Conservation (phyloP, 2,797 vertebrate species). For the Sebastes itinus region DNA sequence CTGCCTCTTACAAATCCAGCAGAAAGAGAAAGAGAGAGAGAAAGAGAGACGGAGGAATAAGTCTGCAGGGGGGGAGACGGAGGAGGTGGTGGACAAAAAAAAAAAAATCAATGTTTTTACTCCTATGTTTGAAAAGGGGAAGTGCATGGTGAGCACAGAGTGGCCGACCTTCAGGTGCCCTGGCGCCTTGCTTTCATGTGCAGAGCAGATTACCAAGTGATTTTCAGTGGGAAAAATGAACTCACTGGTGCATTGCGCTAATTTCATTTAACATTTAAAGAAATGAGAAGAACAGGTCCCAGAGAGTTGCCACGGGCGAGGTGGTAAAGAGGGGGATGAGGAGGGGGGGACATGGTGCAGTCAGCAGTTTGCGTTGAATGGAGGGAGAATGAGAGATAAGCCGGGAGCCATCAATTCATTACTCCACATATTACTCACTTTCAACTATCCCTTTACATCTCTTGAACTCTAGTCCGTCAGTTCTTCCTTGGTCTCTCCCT, state of each 20-base stretch:
- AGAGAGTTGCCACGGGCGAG: slow-evolving; percentile 57
- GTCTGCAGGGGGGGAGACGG: neutral
- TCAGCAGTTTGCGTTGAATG: slow-evolving; percentile 78
- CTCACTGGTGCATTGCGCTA: slow-evolving; percentile 76
- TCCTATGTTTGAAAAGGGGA: slow-evolving; percentile 55
- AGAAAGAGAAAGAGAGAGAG: neutral
- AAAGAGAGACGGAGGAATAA: neutral
- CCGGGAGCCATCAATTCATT: slow-evolving; percentile 68
- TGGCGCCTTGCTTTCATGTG: slow-evolving; percentile 59
- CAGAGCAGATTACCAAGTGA: slow-evolving; percentile 64
- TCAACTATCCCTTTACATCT: slow-evolving; percentile 34
- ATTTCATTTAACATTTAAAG: slow-evolving; percentile 78
- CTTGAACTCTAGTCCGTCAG: slow-evolving; percentile 22
- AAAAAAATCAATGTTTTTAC: slow-evolving; percentile 57
- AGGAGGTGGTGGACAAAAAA: neutral
- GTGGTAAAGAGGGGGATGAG: neutral
- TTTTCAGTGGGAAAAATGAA: slow-evolving; percentile 68
- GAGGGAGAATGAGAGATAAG: slow-evolving; percentile 68
- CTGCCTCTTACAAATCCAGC: slow-evolving; percentile 43
- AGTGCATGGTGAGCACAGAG: slow-evolving; percentile 40
- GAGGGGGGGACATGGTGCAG: slow-evolving; percentile 39
- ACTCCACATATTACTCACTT: slow-evolving; percentile 57
- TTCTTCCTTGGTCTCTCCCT: neutral
- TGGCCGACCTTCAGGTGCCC: slow-evolving; percentile 75
- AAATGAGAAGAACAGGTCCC: slow-evolving; percentile 58